Evolutionary conservation across 2,797 vertebrate genomes (phyloP).

Genomic region (Hyperoplus lanceolatus): DNA sequence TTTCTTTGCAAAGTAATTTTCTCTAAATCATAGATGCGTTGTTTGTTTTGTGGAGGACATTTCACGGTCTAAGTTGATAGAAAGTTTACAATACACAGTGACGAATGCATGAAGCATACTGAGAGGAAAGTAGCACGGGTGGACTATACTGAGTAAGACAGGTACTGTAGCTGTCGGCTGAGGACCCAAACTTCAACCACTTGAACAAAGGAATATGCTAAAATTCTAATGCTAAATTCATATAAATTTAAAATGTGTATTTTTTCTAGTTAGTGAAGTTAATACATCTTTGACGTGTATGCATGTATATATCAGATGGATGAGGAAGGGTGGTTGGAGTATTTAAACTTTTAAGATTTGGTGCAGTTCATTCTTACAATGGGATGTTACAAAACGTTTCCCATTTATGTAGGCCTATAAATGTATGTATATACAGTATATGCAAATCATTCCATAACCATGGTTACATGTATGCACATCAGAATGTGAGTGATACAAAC

Average conservation of each 20-base stretch:
- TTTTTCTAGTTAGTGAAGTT: not conserved
- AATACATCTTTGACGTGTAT: too few relatives aligned
- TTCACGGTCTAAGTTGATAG: constrained; percentile 15
- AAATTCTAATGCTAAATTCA: not conserved
- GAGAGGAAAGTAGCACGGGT: not conserved
- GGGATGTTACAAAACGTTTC: too few relatives aligned
- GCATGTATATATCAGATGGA: not conserved
- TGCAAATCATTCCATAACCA: constrained; percentile 2
- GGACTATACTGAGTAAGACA: not conserved
- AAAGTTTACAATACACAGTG: constrained; percentile 8
- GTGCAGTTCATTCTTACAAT: not conserved
- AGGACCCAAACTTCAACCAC: not conserved
- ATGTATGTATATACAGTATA: not conserved
- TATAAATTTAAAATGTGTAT: not conserved
- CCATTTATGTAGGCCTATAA: too few relatives aligned
- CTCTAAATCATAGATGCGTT: not conserved
- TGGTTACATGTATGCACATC: not conserved
- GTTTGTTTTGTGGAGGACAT: constrained; percentile 13
- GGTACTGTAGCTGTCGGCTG: not conserved
- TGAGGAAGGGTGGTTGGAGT: not conserved
- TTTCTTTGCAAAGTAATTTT: constrained; percentile 13
- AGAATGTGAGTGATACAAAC: not conserved
- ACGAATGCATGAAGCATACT: not conserved
- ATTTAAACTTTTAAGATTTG: not conserved
- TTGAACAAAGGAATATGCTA: not conserved